These are phyloP conservation scores for Oryzias woworae DNA, from an alignment of 2,113 vertebrate species.

Conservation along the genomic window DNA sequence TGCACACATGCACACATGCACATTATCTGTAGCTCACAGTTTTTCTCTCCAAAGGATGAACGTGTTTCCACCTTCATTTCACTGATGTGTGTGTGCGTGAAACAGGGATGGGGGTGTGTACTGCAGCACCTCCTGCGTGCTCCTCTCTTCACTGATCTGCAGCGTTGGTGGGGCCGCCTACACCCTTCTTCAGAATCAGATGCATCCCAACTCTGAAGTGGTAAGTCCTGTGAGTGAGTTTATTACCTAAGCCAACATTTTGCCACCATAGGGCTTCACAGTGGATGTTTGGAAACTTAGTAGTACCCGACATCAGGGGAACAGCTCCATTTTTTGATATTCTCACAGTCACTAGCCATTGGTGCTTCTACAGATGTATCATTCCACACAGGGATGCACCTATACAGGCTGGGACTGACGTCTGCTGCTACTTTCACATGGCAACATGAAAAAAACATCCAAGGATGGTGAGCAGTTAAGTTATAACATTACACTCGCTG, in stretches of 20 bases:
- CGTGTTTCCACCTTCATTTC: slow-evolving; percentile 28
- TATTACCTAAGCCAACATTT: slow-evolving; percentile 68
- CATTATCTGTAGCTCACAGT: slow-evolving; percentile 13
- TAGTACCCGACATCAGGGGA: slow-evolving; percentile 58
- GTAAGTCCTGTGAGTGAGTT: slow-evolving; percentile 63
- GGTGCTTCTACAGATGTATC: slow-evolving; percentile 21
- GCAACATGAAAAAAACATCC: slow-evolving; percentile 27
- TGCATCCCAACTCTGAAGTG: slow-evolving; percentile 70
- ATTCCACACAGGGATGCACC: slow-evolving; percentile 44
- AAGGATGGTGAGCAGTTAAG: slow-evolving; percentile 15
- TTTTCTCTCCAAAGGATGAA: slow-evolving; percentile 35
- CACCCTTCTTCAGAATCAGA: slow-evolving; percentile 69
- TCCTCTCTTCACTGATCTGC: slow-evolving; percentile 68
- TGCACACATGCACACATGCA: slow-evolving; percentile 27
- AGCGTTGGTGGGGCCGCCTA: slow-evolving; percentile 66
- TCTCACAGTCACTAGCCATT: slow-evolving; percentile 46
- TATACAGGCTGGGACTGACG: slow-evolving; percentile 23
- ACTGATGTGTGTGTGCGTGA: slow-evolving; percentile 26
- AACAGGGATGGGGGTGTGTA: background rate
- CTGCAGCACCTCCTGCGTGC: slow-evolving; percentile 47
- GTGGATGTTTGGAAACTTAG: slow-evolving; percentile 56
- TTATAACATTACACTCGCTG: slow-evolving; percentile 17
- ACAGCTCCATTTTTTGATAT: slow-evolving; percentile 57
- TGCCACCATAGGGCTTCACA: slow-evolving; percentile 50
- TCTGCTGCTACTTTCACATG: slow-evolving; percentile 27